Conservation (phyloP, 2,888 invertebrate genomes). For the Metellina segmentata region DNA sequence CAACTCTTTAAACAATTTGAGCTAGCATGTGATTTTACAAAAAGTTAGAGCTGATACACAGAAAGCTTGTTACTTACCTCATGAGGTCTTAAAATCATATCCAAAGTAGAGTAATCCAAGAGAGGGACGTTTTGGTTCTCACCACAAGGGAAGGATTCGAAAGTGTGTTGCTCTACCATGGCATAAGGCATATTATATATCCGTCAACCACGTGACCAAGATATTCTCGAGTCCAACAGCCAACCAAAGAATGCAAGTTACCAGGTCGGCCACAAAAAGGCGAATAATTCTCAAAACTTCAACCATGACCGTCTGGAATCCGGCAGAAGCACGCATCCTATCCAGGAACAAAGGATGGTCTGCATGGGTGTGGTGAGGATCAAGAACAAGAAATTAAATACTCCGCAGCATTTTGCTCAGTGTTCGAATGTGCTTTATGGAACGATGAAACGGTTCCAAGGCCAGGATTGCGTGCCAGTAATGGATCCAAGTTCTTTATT, state of each 20-base stretch:
- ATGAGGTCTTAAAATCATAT: slow-evolving; percentile 63
- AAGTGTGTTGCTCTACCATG: slow-evolving; percentile 28
- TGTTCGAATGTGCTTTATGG: slow-evolving; percentile 42
- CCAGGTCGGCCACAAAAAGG: slow-evolving; percentile 57
- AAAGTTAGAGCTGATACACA: background rate
- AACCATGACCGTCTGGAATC: slow-evolving; percentile 71
- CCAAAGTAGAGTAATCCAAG: slow-evolving; percentile 66
- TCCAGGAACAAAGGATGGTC: slow-evolving; percentile 36
- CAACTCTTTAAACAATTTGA: too few species aligned
- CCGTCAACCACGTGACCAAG: slow-evolving; percentile 69
- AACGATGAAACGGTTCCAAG: slow-evolving; percentile 65
- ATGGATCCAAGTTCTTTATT: slow-evolving; percentile 21
- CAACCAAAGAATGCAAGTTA: slow-evolving; percentile 65
- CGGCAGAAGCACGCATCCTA: slow-evolving; percentile 64
- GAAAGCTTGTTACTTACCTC: slow-evolving; percentile 54
- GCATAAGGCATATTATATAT: slow-evolving; percentile 42
- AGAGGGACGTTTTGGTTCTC: slow-evolving; percentile 21
- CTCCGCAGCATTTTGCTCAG: slow-evolving; percentile 15
- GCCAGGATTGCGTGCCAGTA: slow-evolving; percentile 52
- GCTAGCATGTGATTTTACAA: too few species aligned
- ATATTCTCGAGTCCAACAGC: background rate
- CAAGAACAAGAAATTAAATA: slow-evolving; percentile 33
- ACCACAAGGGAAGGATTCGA: slow-evolving; percentile 51
- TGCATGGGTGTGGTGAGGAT: slow-evolving; percentile 49
- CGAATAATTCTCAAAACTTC: slow-evolving; percentile 40